A percentile compares a stretch with the other conserved stretches of the same genome.
phyloP scores from a whole-genome alignment of 1,140 invertebrate species.

The Chrysomallon squamiferum region DNA sequence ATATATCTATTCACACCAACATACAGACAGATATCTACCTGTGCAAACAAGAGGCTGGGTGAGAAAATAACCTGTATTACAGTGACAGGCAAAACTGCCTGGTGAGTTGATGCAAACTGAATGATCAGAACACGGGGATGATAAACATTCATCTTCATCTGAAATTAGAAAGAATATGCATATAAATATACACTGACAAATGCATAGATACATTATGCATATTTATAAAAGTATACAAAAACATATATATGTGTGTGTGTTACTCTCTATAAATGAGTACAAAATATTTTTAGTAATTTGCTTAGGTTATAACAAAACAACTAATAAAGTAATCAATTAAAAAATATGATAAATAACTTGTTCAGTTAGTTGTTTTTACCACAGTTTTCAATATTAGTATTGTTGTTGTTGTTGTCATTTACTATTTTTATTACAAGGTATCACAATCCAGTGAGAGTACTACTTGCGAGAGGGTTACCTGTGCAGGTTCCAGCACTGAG shows the following conservation, averaged over 20 bases:
- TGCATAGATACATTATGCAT: neutral
- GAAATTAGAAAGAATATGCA: constrained; percentile 3
- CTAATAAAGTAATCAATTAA: neutral
- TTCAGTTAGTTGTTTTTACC: too few relatives aligned
- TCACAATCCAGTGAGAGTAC: too few relatives aligned
- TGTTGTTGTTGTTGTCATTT: too few relatives aligned
- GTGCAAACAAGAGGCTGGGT: constrained; percentile 1
- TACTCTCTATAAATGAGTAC: neutral
- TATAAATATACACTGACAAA: too few relatives aligned
- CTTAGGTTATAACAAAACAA: neutral
- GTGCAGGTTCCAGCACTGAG: neutral
- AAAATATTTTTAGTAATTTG: neutral
- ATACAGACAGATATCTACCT: too few relatives aligned
- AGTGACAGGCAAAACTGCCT: constrained; percentile 17
- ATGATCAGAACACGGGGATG: constrained; percentile 18
- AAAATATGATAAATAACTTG: neutral
- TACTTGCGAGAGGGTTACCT: too few relatives aligned
- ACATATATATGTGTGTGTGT: neutral
- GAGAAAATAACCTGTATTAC: constrained; percentile 13
- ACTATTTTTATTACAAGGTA: too few relatives aligned
- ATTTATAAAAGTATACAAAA: neutral
- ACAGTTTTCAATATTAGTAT: too few relatives aligned
- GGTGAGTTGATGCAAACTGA: constrained; percentile 10
- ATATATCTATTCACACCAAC: too few relatives aligned
- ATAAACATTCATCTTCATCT: constrained; percentile 37